Base-by-base conservation (phyloP, 2,888 invertebrate genomes). In the Bursaphelenchus okinawaensis region DNA sequence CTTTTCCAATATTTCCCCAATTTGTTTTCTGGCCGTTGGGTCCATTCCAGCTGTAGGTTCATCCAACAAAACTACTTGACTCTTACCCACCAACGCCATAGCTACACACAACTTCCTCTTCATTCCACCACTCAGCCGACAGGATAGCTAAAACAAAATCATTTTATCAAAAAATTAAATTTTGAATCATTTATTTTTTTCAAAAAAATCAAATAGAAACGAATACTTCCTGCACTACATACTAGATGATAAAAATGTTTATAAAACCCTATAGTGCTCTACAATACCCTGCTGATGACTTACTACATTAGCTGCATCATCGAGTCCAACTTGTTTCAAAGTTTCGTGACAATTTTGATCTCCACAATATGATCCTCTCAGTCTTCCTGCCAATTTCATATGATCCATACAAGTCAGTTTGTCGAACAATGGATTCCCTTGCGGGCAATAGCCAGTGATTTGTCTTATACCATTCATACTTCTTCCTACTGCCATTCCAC, bases 71-170 rank as follows among this genome's bases (percentile, higher is more conserved):
- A 85, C 83, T 68, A 66, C 78, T 68, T 81, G 82, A 0, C 90
- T 89, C 0, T 87, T 87, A 0, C 89, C 90, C 56, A 91, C 88
- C 81, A 93, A 91, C 0, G 93, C 91, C 40, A 92, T 88, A 61
- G 91, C 92, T 55, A 93, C 90, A 75, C 91, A 91, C 54, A 93
- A 85, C 66, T 92, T 89, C 16, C 93, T 86, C 81, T 90, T 88
- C 85, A 91, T 91, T 28, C 93, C 93, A 51, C 93, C 76, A 1
- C 74, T 74, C 1, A 78, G 54, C 12, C 69, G 68, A 27, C 59
- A 65, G 4, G 74, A 74, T 28, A 70, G 65, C 16, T 52, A 16
- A 7, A 52, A 7, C 8, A 8, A 22, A 40, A 40, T n/a, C 9
- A n/a, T 8, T 52, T n/a, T 7, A 7, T 19, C 22, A 22, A 52